Base-by-base conservation (phyloP, 2,113 vertebrate genomes). In the Thymallus thymallus region DNA sequence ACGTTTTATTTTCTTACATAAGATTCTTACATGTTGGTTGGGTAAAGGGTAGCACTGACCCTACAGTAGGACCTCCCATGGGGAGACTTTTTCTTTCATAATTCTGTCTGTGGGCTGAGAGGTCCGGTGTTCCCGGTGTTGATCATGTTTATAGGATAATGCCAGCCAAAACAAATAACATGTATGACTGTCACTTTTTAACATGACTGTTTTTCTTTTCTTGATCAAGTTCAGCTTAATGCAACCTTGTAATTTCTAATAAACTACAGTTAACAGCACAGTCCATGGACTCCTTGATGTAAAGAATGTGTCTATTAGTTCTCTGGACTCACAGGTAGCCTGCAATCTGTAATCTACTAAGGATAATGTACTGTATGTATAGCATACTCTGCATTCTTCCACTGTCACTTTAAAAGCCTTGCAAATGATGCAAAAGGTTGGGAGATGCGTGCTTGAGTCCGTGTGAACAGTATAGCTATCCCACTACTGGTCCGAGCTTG, bases 231-330 rank as follows among this genome's bases (percentile, higher is more conserved):
- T 73, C 46, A n/a, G 35, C 75, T 56, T 71, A 48, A 78, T 76
- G 68, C 63, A 22, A 26, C 69, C 56, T 78, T 84, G 76, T 89
- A 79, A 82, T 89, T 87, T 87, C 72, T 81, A 86, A 88, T 89
- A 88, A 92, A 90, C 85, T 88, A 61, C 76, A 81, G 61, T 87
- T 83, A 51, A 51, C 48, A 51, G 48, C 48, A 51, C 16, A 1
- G 14, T 51, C 48, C 48, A 5, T 51, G 48, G 48, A 51, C 48
- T 51, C 48, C 48, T 51, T 51, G 48, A 1, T 51, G 48, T 51
- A 51, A 51, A 51, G 12, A 51, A 5, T 18, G 1, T 51, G 1
- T 14, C 5, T 45, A 45, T 45, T 45, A 45, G 41, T 10, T 55
- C 51, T 55, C 51, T 9, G 3, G 41, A 55, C 6, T 55, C 3